Conservation (phyloP, 2,797 vertebrate genomes). For the Falco concolor region DNA sequence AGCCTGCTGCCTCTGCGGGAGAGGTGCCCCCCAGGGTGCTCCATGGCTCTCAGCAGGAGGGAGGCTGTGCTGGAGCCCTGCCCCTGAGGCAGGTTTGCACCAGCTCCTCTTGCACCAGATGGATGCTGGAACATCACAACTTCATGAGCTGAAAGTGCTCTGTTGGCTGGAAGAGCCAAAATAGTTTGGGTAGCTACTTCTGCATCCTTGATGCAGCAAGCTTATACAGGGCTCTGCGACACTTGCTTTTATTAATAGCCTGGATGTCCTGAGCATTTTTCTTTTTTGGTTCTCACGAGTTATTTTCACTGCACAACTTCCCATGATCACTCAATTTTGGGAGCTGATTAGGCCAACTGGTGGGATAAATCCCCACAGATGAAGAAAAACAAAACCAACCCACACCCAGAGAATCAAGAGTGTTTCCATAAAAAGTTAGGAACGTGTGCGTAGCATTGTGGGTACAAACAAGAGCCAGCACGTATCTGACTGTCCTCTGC, state of each 20-base stretch:
- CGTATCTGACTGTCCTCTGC: background rate
- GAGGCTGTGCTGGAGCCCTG: background rate
- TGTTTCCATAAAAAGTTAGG: constrained; percentile 37
- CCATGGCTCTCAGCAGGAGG: background rate
- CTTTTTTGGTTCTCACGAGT: constrained; percentile 67
- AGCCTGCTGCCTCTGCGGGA: background rate
- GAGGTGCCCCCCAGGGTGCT: accelerated
- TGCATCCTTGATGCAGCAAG: background rate
- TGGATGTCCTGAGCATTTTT: constrained; percentile 25
- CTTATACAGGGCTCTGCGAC: background rate
- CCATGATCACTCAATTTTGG: constrained; percentile 9
- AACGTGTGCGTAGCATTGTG: background rate
- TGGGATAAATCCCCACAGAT: constrained; percentile 31
- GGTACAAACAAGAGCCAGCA: background rate
- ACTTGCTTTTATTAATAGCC: constrained; percentile 49
- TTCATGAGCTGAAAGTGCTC: background rate
- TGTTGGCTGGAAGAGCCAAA: background rate
- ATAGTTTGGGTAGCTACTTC: background rate
- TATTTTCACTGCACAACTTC: constrained; percentile 68
- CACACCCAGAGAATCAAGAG: background rate
- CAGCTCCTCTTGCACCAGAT: background rate
- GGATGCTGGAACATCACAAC: background rate
- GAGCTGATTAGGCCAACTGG: constrained; percentile 12
- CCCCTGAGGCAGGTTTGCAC: background rate
- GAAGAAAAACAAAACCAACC: background rate